phyloP scores from a whole-genome alignment of 53 echinoderm and acorn worm genomes.

The Crossaster papposus region DNA sequence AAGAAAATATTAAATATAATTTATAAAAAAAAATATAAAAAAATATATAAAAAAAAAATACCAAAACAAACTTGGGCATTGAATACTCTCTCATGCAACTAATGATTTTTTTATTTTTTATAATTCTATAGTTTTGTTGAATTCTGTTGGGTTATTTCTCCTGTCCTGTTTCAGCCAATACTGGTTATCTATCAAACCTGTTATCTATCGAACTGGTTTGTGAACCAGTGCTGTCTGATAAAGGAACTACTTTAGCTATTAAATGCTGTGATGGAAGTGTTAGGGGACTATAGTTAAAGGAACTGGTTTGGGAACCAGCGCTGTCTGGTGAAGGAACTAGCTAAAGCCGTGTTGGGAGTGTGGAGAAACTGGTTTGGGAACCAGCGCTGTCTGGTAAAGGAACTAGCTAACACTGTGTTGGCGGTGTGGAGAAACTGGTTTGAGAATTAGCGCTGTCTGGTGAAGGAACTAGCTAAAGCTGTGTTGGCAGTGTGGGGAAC shows the following conservation, averaged over 20 bases:
- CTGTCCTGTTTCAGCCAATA: background rate
- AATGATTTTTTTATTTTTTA: background rate
- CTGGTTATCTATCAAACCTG: background rate
- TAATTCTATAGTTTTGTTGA: background rate
- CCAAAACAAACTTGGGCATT: background rate
- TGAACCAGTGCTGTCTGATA: no score
- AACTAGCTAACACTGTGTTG: background rate
- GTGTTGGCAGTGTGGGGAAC: background rate
- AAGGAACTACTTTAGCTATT: no score
- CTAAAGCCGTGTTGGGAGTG: background rate
- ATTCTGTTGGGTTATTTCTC: background rate
- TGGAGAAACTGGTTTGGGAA: background rate
- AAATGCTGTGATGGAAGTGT: no score
- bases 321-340: no score
- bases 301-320: no score
- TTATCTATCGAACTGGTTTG: no score
- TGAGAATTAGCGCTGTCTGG: background rate
- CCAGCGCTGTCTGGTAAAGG: background rate
- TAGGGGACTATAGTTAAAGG: no score
- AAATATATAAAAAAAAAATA: background rate
- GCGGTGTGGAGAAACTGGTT: slow-evolving; percentile 3
- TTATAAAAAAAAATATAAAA: background rate
- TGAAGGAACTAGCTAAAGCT: background rate
- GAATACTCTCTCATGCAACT: background rate
- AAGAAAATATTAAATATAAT: background rate